Base-by-base conservation (phyloP, 2,888 invertebrate genomes). In the Ramazzottius varieornatus region DNA sequence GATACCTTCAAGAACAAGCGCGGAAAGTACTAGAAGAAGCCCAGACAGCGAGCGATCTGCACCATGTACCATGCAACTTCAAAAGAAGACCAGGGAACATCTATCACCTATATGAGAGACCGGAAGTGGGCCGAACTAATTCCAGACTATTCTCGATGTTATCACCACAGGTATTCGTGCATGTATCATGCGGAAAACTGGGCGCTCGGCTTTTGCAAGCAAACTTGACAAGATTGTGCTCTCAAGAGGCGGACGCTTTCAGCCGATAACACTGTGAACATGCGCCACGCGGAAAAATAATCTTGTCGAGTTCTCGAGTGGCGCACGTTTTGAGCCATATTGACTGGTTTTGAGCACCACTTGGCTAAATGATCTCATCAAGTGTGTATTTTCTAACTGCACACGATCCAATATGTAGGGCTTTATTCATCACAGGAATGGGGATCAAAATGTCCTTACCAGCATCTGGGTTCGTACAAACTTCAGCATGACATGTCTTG, bases 121-220 rank as follows among this genome's bases (percentile, higher is more conserved):
- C 4, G 54, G 54, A 54, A 24, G 40, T 13, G 8, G 75, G 82
- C 71, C 77, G 81, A 71, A 71, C 78, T 63, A 84, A 84, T 2
- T 83, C 84, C 73, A 77, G 77, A 68, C 86, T 85, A 74, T 83
- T 86, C 70, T 84, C 86, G 63, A 82, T 86, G 79, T 73, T 86
- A 32, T 83, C 84, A 64, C 85, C 85, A 33, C 75, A 83, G 75
- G 84, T 84, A 75, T 73, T 71, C 64, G 8, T 8, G 13, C 8
- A 33, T 32, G 40, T n/a, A n/a, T n/a, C n/a, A n/a, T n/a, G n/a
- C n/a, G n/a, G n/a, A n/a, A n/a, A n/a, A n/a, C n/a, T n/a, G n/a
- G n/a, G n/a, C n/a, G n/a, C n/a, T n/a, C n/a, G n/a, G n/a, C n/a
- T n/a, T n/a, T n/a, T n/a, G n/a, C n/a, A n/a, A n/a, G n/a, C n/a